Evolutionary conservation across 2,888 invertebrate genomes (phyloP), one percentile per base, ranked within the genome.

Genomic region (Psylliodes chrysocephalus): DNA sequence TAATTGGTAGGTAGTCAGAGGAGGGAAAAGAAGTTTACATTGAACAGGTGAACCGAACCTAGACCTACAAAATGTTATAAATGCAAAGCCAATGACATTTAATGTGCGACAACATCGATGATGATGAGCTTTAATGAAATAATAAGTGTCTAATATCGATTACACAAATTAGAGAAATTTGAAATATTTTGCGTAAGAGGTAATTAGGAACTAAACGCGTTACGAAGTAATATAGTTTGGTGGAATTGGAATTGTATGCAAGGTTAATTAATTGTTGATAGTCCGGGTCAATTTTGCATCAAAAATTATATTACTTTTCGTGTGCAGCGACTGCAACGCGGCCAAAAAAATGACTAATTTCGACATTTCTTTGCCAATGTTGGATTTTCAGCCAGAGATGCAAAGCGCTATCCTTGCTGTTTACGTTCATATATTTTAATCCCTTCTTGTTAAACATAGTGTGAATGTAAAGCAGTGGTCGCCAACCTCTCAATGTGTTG

Each of bases 21-120:
- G 62, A 74, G 76, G 75, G 74, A 75, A 71, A 73, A 77, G 76
- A 76, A 69, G 78, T 78, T 78, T 71, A 75, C 77, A 78, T 77
- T 78, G 78, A 77, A 70, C 64, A 60, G 64, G 63, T 62, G 65
- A 63, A 67, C 73, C 60, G 71, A 72, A 72, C 76, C 76, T 76
- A 75, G 75, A 75, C 76, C 76, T 66, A 75, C 69, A 71, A 76
- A 76, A 64, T 70, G 52, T 61, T 28, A 47, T 61, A 62, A n/a
- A 64, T 60, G 33, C 46, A 30, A 22, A 64, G 64, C 60, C 60
- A 66, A 62, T 66, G 63, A 63, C 60, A 66, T 60, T 60, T 38
- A 28, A 59, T 64, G 53, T 38, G 14, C 35, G 46, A n/a, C 22
- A n/a, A n/a, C n/a, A n/a, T n/a, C n/a, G n/a, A n/a, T n/a, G 51